A percentile compares a stretch with the other conserved stretches of the same genome.
phyloP scores from a whole-genome alignment of 2,888 invertebrate species.

The Ormyrus pomaceus region DNA sequence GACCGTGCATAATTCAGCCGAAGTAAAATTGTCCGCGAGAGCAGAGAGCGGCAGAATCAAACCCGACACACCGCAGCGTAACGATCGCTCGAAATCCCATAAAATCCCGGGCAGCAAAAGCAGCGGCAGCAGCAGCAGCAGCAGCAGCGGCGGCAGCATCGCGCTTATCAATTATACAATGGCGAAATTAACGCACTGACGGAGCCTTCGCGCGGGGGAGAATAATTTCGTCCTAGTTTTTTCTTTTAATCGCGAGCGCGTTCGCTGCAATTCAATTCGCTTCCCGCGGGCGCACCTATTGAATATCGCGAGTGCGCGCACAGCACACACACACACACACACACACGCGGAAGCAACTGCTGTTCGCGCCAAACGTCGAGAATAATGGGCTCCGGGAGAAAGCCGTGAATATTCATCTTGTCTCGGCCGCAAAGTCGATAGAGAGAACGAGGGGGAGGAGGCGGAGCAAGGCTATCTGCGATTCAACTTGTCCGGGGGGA shows the following conservation, averaged over 20 bases:
- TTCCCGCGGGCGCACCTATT: neutral
- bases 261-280: constrained; percentile 19
- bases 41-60: no score
- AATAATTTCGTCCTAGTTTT: neutral
- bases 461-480: constrained; percentile 22
- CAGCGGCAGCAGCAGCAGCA: neutral
- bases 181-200: constrained; percentile 5
- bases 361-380: constrained; percentile 22
- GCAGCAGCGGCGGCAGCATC: neutral
- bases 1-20: no score
- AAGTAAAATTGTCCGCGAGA: no score
- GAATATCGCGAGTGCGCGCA: neutral
- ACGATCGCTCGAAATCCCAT: constrained; percentile 13
- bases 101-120: constrained; percentile 3
- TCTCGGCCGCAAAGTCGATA: constrained; percentile 25
- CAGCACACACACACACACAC: no score
- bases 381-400: constrained; percentile 28
- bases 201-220: neutral
- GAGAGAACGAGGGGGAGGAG: neutral
- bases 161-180: constrained; percentile 33
- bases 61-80: no score
- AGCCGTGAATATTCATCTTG: constrained; percentile 45
- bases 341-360: neutral
- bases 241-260: neutral
- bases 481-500: constrained; percentile 40